Evolutionary conservation across 2,888 invertebrate genomes (phyloP), one percentile per base, ranked within the genome.

Genomic region (Dilophus febrilis): DNA sequence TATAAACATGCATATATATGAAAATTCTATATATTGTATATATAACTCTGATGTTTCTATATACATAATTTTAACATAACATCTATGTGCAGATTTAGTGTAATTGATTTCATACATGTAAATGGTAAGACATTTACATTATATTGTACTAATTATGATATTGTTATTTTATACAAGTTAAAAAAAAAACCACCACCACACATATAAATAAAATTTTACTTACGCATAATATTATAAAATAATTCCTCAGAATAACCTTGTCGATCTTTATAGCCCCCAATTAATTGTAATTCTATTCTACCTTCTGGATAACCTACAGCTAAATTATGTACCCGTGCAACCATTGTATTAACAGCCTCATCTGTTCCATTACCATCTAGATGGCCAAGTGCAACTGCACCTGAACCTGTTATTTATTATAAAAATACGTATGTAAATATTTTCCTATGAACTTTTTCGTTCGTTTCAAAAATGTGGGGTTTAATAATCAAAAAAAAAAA

Each of bases 211-310:
- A 22, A 6, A 22, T 22, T 22, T 18, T 43, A 71, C 80, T 73
- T 65, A 85, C 94, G 76, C 71, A 94, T 80, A 52, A 92, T 78
- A 61, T 79, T 81, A 53, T 78, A 81, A 59, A 90, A 87, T 39
- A 94, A 72, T 57, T 88, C 84, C 56, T 90, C 88, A 8, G 88
- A 87, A 59, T 83, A 84, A 49, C 82, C 74, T 51, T 82, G 77
- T 3, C 80, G 74, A 64, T 92, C 92, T 45, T 79, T 77, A 65
- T 87, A 92, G 33, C 91, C 92, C 42, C 94, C 94, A 47, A 88
- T 77, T 45, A 94, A 67, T 58, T 90, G 88, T 49, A 94, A 67
- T 62, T 94, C 90, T 40, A 91, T 71, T 48, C 91, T 72, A 32
- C 88, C 87, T 56, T 87, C 86, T 2, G 85, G 84, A 63, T 83